Base-by-base conservation (phyloP, 2,888 invertebrate genomes). In the Selenia dentaria region DNA sequence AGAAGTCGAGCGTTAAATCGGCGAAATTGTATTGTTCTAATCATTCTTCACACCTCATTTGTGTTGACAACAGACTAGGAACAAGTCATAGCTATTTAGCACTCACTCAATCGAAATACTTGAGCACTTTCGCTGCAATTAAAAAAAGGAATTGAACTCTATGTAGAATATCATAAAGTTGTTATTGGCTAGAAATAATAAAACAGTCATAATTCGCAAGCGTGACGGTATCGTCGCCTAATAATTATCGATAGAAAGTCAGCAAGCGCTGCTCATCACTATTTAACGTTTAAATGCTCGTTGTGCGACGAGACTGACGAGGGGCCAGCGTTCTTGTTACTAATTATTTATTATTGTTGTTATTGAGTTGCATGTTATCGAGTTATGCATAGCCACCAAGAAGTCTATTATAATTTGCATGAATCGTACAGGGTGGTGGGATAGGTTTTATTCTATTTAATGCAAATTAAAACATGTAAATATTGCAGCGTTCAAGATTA, bases 231-330 rank as follows among this genome's bases (percentile, higher is more conserved):
- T 43, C 37, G 51, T 45, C 49, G 51, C 44, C 44, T 35, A 26
- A 49, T 42, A 58, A 58, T 59, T 53, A 56, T 59, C 59, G 59
- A 59, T 62, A 56, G 61, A 62, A 62, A 62, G 61, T 33, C 24
- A 9, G 6, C 25, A 28, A 33, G 9, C 9, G 9, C 28, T 31
- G 40, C 41, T 12, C 47, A 48, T 48, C 47, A 38, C 47, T 48
- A 42, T 25, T 41, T 42, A 42, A 29, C 36, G 51, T 50, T 54
- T 57, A 50, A 59, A 59, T 63, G 53, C 50, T 45, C 53, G 27
- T 52, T 33, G 39, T 35, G 39, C 45, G 36, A 42, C 42, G 42
- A 46, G 45, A 44, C 36, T 48, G 36, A 42, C 42, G 42, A 46
- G 45, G 44, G 42, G 45, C 35, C 33, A 18, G 34, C 49, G 48